Evolutionary conservation across 2,888 invertebrate species (phyloP).

Genomic region (Geotrupes spiniger): DNA sequence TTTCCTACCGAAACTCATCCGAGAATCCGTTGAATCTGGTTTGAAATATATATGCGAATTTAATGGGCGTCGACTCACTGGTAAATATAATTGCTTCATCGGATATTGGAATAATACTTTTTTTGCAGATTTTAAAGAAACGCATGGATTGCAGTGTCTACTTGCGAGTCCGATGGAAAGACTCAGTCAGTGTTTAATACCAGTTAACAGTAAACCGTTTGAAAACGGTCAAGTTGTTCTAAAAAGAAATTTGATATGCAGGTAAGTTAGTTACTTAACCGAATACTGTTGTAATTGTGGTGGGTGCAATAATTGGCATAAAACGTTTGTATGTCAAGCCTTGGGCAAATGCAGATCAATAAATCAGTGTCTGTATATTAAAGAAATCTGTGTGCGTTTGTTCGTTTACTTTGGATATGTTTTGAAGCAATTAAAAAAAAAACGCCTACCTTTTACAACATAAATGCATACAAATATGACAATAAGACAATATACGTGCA

Average conservation of each 20-base stretch:
- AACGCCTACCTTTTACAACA: no score
- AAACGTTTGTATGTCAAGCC: no score
- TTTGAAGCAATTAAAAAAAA: no score
- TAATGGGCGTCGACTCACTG: conserved; percentile 21
- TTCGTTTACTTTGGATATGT: no score
- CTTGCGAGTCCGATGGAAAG: not conserved
- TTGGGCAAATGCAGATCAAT: no score
- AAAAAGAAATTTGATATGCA: conserved; percentile 11
- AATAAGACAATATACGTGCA: not conserved
- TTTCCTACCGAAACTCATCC: conserved; percentile 20
- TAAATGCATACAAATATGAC: not conserved
- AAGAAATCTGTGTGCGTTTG: no score
- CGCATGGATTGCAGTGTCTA: conserved; percentile 17
- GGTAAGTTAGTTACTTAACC: no score
- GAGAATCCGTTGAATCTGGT: conserved; percentile 22
- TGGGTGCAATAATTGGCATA: no score
- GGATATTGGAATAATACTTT: not conserved
- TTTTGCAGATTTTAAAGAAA: conserved; percentile 5
- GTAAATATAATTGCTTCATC: conserved; percentile 15
- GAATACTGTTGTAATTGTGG: no score
- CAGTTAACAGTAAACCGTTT: not conserved
- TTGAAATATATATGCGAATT: conserved; percentile 26
- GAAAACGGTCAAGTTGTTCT: conserved; percentile 10
- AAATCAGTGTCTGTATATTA: no score
- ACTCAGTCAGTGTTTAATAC: conserved; percentile 4